Base-by-base conservation (phyloP, 2,113 vertebrate genomes). In the Seriola rivoliana region DNA sequence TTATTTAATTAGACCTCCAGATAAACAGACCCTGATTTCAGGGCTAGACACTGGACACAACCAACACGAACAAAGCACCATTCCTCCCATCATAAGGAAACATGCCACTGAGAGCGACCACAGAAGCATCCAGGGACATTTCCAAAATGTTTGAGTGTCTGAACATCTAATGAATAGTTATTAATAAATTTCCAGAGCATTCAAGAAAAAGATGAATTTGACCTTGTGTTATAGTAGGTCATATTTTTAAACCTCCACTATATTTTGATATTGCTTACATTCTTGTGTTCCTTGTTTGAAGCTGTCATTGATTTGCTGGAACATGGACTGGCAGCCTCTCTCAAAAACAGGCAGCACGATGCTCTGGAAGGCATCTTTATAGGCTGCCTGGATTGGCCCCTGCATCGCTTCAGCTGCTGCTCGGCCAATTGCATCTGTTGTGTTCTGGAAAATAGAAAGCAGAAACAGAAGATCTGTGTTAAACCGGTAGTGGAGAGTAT, bases 221-320 rank as follows among this genome's bases (percentile, higher is more conserved):
- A 57, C 7, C 17, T n/a, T 32, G 62, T n/a, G 34, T 8, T 29
- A 32, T 4, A 25, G 46, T 17, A 17, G 46, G 46, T 52, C 9
- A n/a, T 50, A 19, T 40, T 2, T 54, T 13, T 14, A 54, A 44
- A 16, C 4, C 2, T 21, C 2, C 1, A 12, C 3, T 58, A 7
- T 44, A 12, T 36, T 64, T 42, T 13, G 5, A 19, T 40, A 29
- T 55, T 34, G 21, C 17, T 97, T 95, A 99, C 98, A 99, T 90
- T 99, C 98, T 63, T 98, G 96, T 0, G 98, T 99, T 76, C 98
- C 98, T 91, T 98, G 96, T 80, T 98, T 98, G 93, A 99, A 99
- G 93, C 97, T 99, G 91, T 98, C 97, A 25, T 99, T 99, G 94
- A 99, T 99, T 78, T 99, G 98, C 90, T 99, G 98, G 91, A 99